phyloP scores from a whole-genome alignment of 92 coral and sea anemone genomes.

The Galaxea fascicularis region DNA sequence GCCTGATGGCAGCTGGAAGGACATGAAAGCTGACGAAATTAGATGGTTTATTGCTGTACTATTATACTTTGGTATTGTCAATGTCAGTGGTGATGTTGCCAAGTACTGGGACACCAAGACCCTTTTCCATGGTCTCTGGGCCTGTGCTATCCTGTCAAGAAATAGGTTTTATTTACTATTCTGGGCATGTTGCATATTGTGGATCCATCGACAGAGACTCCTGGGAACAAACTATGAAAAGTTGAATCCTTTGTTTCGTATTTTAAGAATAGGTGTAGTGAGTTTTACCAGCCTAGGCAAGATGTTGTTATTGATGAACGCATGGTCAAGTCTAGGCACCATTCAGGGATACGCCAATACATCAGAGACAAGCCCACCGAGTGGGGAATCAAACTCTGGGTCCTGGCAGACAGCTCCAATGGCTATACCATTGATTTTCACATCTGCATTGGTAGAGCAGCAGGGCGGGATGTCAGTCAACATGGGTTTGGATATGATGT shows the following conservation, averaged over 20 bases:
- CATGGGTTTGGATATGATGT: constrained; percentile 20
- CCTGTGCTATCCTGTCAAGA: background rate
- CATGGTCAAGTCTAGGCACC: constrained; percentile 70
- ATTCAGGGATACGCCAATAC: too few species aligned
- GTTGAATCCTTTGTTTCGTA: constrained; percentile 53
- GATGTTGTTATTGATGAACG: constrained; percentile 69
- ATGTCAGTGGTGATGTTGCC: constrained; percentile 36
- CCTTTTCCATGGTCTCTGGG: constrained; percentile 70
- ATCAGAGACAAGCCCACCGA: too few species aligned
- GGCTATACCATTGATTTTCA: constrained; percentile 62
- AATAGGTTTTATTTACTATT: background rate
- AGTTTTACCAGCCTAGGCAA: constrained; percentile 70
- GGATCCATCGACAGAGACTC: constrained; percentile 1
- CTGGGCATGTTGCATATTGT: background rate
- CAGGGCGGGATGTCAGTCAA: background rate
- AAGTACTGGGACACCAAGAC: too few species aligned
- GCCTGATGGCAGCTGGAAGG: constrained; percentile 74
- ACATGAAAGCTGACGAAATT: constrained; percentile 63
- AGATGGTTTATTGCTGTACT: constrained; percentile 52
- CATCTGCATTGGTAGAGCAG: constrained; percentile 41
- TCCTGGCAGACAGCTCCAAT: constrained; percentile 62
- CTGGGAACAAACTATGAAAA: constrained; percentile 59
- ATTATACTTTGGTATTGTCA: constrained; percentile 74
- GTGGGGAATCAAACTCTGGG: too few species aligned
- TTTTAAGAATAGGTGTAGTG: constrained; percentile 59